phyloP scores from a whole-genome alignment of 2,797 vertebrate genomes.

The Anomalospiza imberbis region DNA sequence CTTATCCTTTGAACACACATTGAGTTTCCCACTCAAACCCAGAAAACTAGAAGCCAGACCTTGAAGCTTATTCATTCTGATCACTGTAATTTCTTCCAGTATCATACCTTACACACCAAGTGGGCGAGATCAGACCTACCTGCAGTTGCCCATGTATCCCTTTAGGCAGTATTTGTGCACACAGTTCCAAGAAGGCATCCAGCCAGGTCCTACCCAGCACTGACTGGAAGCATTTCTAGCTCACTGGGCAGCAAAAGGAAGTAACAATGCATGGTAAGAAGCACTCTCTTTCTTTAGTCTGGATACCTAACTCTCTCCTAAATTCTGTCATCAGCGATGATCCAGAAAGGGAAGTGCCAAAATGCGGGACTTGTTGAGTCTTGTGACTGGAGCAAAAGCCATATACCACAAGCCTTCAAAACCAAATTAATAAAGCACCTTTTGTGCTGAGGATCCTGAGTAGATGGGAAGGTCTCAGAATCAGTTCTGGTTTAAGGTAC shows the following conservation, averaged over 20 bases:
- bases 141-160: neutral
- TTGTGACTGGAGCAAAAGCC: neutral
- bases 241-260: neutral
- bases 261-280: neutral
- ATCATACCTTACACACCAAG: neutral
- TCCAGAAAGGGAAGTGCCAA: neutral
- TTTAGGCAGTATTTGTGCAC: neutral
- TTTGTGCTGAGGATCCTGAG: neutral
- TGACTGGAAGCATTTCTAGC: neutral
- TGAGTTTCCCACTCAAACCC: neutral
- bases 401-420: neutral
- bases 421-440: neutral
- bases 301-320: neutral
- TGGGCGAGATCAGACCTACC: neutral
- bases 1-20: fast-evolving
- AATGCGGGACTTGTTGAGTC: neutral
- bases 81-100: neutral
- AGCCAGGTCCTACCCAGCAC: neutral
- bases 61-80: neutral
- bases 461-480: neutral
- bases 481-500: neutral
- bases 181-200: neutral
- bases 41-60: neutral
- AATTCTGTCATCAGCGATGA: neutral
- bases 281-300: neutral